A percentile compares a stretch with the other conserved stretches of the same genome.
Evolutionary conservation across 2,888 invertebrate species (phyloP).

Genomic region (Drosophila birchii): DNA sequence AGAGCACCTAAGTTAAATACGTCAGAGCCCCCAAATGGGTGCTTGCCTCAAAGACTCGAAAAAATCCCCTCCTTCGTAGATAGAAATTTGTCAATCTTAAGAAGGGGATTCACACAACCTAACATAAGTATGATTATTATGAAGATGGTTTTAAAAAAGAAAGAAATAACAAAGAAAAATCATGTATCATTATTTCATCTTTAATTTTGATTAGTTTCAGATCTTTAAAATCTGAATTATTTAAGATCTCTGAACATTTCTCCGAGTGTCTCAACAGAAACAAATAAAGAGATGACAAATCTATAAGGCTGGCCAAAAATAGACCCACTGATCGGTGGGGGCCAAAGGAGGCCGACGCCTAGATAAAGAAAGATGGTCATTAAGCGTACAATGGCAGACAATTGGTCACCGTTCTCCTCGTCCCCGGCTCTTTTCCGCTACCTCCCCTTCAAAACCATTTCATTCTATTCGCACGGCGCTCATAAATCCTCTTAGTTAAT

Average conservation of each 20-base stretch:
- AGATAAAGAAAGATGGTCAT: conserved; percentile 52
- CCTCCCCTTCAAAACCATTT: conserved; percentile 1
- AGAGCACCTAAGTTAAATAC: conserved; percentile 12
- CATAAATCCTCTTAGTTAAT: conserved; percentile 79
- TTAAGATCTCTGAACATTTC: not conserved
- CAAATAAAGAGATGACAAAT: conserved; percentile 34
- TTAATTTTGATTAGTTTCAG: not conserved
- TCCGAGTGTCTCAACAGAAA: not conserved
- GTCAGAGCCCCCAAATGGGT: conserved; percentile 29
- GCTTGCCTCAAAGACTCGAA: conserved; percentile 13
- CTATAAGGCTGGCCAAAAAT: conserved; percentile 62
- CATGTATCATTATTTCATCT: not conserved
- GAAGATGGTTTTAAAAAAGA: not conserved
- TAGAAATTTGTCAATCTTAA: conserved; percentile 1
- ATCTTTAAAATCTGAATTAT: not conserved
- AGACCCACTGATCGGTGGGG: conserved; percentile 35
- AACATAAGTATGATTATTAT: too few species aligned
- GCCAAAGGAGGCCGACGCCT: conserved; percentile 15
- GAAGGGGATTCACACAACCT: conserved; percentile 1
- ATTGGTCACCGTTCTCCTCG: conserved; percentile 67
- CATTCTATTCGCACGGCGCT: conserved; percentile 53
- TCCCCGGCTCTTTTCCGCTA: conserved; percentile 1
- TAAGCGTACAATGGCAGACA: conserved; percentile 62
- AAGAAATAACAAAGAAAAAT: not conserved
- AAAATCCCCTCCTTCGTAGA: not conserved